phyloP scores from a whole-genome alignment of 2,888 invertebrate species.

The Pherbina coryleti region DNA sequence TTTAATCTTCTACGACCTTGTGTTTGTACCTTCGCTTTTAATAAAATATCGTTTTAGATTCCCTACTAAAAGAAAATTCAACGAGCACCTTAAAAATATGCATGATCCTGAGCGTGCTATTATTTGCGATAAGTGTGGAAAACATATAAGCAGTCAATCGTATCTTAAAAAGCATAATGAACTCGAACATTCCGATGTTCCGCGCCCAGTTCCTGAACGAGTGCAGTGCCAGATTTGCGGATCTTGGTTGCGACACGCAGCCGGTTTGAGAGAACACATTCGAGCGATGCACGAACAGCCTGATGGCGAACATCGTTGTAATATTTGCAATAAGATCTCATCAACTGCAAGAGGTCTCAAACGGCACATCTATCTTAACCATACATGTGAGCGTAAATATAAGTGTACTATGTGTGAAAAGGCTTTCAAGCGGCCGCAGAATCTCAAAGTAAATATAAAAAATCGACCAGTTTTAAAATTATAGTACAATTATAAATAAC shows the following conservation, averaged over 20 bases:
- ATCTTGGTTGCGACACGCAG: constrained; percentile 62
- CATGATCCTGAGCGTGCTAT: constrained; percentile 62
- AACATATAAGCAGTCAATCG: constrained; percentile 59
- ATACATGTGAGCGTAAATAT: constrained; percentile 62
- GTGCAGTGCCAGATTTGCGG: constrained; percentile 66
- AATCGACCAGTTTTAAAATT: background rate
- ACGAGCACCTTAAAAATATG: constrained; percentile 59
- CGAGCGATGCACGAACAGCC: constrained; percentile 61
- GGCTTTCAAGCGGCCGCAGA: constrained; percentile 65
- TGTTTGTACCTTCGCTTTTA: background rate
- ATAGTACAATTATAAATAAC: background rate
- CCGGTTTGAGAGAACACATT: constrained; percentile 65
- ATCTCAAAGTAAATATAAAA: constrained; percentile 57
- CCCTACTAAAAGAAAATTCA: constrained; percentile 62
- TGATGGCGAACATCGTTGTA: constrained; percentile 62
- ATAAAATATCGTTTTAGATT: constrained; percentile 50
- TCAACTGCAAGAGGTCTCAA: constrained; percentile 63
- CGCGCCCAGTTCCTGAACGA: constrained; percentile 60
- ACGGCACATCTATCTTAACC: constrained; percentile 65
- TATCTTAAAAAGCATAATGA: constrained; percentile 64
- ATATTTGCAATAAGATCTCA: constrained; percentile 64
- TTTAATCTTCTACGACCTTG: too few species aligned
- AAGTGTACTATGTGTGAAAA: constrained; percentile 68
- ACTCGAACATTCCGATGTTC: constrained; percentile 62
- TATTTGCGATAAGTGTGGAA: constrained; percentile 64